Evolutionary conservation across 92 coral and sea anemone genomes (phyloP), one percentile per base, ranked within the genome.

Genomic region (Phymanthus crucifer): DNA sequence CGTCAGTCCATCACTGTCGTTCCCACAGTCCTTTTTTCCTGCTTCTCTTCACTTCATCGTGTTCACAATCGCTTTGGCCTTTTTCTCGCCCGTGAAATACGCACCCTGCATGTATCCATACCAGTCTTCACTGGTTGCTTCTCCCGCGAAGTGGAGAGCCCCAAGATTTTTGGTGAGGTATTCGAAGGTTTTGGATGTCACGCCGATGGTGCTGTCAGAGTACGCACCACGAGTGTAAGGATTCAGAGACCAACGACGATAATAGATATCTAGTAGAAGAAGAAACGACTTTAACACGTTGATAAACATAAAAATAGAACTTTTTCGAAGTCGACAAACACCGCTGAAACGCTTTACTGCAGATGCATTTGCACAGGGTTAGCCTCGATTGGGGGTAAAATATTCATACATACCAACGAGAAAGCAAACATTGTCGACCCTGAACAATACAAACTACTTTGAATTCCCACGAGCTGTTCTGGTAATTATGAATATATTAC

Each of bases 81-180:
- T 67, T n/a, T 43, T 33, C 26, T 47, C 67, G 14, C 83, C 83
- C 1, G 83, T 79, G 6, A 67, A 11, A 56, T 79, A 69, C 19
- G 83, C 66, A 45, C 83, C 76, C 67, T 79, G 83, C 83, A 79
- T 46, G 48, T 67, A 79, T 61, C 75, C 67, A 23, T 31, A 46
- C 83, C 83, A 79, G 12, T 48, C 83, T 27, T 79, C 67, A n/a
- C 13, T 31, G 31, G 46, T 79, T 12, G 75, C 83, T 46, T 79
- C 83, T 23, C 83, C 83, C 6, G 83, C 45, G 37, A 79, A 79
- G 67, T 79, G 33, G 40, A 79, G 38, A 4, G 8, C 3, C 3
- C 75, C 75, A 34, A 79, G 75, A 26, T 69, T 79, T 67, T 69
- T 45, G 2, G 26, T 67, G 18, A 79, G 50, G n/a, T 79, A 16